Percentiles rank a stretch among this genome's conserved stretches.
Conservation (phyloP, 2,113 vertebrate species). For the Hassar affinis region DNA sequence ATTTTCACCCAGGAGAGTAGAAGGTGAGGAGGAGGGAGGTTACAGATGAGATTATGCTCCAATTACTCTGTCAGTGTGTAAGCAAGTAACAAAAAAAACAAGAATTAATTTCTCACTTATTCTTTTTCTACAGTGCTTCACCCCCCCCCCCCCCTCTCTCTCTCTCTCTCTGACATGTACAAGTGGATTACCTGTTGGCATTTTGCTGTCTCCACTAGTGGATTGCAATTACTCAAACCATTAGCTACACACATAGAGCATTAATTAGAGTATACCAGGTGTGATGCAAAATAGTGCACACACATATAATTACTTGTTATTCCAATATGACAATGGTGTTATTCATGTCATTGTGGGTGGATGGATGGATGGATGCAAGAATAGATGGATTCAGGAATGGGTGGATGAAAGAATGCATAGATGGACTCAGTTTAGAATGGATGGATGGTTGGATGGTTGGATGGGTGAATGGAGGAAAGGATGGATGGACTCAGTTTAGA, state of each 20-base stretch:
- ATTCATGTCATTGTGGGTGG: background rate
- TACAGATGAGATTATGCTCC: conserved; percentile 32
- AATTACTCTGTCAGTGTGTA: background rate
- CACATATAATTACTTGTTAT: background rate
- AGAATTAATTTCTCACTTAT: background rate
- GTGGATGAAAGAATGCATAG: no score
- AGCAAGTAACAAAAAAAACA: background rate
- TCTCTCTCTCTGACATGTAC: conserved; percentile 4
- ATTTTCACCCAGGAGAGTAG: conserved; percentile 18
- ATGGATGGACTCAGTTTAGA: background rate
- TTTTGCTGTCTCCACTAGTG: conserved; percentile 16
- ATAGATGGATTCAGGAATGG: no score
- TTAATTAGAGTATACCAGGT: background rate
- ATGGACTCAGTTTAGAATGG: no score
- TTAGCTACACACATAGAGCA: conserved; percentile 23
- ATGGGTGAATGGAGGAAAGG: no score
- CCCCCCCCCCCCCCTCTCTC: background rate
- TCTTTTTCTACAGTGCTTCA: background rate
- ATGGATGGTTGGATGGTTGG: no score
- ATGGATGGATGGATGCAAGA: background rate
- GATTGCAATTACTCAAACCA: conserved; percentile 31
- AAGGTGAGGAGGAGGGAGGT: conserved; percentile 16
- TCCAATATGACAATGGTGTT: background rate
- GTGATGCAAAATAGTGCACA: background rate
- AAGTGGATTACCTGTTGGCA: conserved; percentile 25